Evolutionary conservation across 2,797 vertebrate species (phyloP).

Genomic region (Diglossa cyanea): DNA sequence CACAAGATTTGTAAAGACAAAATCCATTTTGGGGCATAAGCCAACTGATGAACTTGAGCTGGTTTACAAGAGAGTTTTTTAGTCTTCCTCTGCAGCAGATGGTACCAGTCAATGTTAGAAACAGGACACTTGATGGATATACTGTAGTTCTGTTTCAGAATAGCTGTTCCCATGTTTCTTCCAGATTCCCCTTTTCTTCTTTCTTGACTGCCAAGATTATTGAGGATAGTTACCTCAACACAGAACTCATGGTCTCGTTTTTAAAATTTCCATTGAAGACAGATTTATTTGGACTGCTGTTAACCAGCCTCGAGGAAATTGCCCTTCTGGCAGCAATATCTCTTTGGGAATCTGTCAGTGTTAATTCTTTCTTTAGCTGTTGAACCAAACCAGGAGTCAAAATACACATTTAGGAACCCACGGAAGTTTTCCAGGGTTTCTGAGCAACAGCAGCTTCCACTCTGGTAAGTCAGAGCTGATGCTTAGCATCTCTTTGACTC

Average conservation of each 20-base stretch:
- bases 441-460: not conserved
- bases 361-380: conserved; percentile 27
- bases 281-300: conserved; percentile 20
- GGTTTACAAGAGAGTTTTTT: not conserved
- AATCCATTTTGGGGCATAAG: not conserved
- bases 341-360: conserved; percentile 21
- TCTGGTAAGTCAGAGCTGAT: not conserved
- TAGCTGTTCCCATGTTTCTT: conserved; percentile 5
- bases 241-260: not conserved
- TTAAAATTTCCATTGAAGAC: conserved; percentile 36
- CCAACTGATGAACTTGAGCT: not conserved
- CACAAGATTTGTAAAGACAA: not conserved
- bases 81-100: not conserved
- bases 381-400: conserved; percentile 50
- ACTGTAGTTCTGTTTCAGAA: not conserved
- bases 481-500: not conserved
- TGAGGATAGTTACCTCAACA: not conserved
- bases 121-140: not conserved
- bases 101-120: not conserved
- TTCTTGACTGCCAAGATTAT: not conserved
- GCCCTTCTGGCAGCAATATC: conserved; percentile 39
- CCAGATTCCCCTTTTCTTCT: conserved; percentile 6
- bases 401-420: conserved; percentile 1
- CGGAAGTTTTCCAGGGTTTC: not conserved
- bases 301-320: conserved; percentile 53